These are phyloP conservation scores for Theodoxus fluviatilis DNA, from an alignment of 2,888 invertebrate genomes.

Conservation along the genomic window DNA sequence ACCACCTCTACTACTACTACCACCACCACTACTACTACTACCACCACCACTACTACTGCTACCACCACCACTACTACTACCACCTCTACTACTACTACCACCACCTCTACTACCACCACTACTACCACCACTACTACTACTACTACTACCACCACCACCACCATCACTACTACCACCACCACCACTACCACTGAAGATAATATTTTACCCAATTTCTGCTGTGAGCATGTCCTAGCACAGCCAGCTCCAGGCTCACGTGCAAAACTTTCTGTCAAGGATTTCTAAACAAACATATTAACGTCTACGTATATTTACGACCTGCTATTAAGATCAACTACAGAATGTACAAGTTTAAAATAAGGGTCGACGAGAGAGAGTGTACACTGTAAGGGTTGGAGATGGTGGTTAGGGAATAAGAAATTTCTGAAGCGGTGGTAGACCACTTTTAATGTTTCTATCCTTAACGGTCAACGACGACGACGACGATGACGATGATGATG, in stretches of 20 bases:
- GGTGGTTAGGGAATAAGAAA: too few relatives aligned
- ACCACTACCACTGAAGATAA: background rate
- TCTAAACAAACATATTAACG: background rate
- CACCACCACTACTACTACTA: background rate
- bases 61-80: background rate
- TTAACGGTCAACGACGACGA: conserved; percentile 60
- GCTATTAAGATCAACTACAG: background rate
- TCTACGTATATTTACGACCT: background rate
- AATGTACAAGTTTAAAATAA: too few relatives aligned
- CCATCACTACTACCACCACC: conserved; percentile 7
- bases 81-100: background rate
- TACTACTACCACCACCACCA: conserved; percentile 12
- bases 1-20: background rate
- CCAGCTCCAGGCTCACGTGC: too few relatives aligned
- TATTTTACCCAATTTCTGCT: too few relatives aligned
- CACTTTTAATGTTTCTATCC: conserved; percentile 26
- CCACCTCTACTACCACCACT: conserved; percentile 16
- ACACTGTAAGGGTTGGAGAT: too few relatives aligned
- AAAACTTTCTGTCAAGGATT: too few relatives aligned
- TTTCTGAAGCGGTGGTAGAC: too few relatives aligned
- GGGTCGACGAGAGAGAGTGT: too few relatives aligned
- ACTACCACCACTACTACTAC: conserved; percentile 3
- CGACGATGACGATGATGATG: conserved; percentile 51
- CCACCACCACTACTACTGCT: background rate
- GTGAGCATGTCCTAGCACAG: too few relatives aligned